Evolutionary conservation across 1,140 invertebrate genomes (phyloP).

Genomic region (Littorina saxatilis): DNA sequence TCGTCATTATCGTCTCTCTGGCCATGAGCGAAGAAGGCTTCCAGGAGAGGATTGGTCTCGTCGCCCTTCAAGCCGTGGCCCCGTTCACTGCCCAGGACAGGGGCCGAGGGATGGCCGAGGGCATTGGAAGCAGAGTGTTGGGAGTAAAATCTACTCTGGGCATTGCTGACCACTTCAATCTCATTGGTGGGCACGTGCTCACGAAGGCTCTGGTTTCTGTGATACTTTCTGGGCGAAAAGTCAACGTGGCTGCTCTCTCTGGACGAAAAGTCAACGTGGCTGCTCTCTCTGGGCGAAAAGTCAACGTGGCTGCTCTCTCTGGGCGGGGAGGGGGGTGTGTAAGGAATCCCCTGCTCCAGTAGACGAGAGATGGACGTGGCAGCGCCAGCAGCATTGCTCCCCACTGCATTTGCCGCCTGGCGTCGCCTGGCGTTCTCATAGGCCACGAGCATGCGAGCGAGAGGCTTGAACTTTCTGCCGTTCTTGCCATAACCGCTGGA

Average conservation of each 20-base stretch:
- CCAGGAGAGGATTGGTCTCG: background rate
- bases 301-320: too few relatives aligned
- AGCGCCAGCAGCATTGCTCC: too few relatives aligned
- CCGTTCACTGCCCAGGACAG: background rate
- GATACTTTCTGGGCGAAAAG: too few relatives aligned
- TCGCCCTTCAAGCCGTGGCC: background rate
- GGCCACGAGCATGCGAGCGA: conserved; percentile 1
- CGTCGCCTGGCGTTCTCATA: conserved; percentile 18
- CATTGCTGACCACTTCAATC: too few relatives aligned
- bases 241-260: too few relatives aligned
- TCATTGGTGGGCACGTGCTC: too few relatives aligned
- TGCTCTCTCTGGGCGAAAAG: too few relatives aligned
- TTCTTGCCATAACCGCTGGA: background rate
- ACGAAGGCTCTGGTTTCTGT: too few relatives aligned
- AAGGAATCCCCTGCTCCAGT: conserved; percentile 19
- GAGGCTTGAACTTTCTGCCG: background rate
- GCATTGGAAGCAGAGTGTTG: too few relatives aligned
- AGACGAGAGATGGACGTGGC: conserved; percentile 16
- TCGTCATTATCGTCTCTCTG: too few relatives aligned
- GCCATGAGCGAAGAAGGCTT: too few relatives aligned
- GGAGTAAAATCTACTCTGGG: background rate
- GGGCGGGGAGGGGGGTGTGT: conserved; percentile 2
- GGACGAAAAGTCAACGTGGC: too few relatives aligned
- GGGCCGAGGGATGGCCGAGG: background rate
- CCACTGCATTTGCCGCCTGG: background rate